Evolutionary conservation across 1,140 invertebrate genomes (phyloP).

Genomic region (Latrodectus geometricus): DNA sequence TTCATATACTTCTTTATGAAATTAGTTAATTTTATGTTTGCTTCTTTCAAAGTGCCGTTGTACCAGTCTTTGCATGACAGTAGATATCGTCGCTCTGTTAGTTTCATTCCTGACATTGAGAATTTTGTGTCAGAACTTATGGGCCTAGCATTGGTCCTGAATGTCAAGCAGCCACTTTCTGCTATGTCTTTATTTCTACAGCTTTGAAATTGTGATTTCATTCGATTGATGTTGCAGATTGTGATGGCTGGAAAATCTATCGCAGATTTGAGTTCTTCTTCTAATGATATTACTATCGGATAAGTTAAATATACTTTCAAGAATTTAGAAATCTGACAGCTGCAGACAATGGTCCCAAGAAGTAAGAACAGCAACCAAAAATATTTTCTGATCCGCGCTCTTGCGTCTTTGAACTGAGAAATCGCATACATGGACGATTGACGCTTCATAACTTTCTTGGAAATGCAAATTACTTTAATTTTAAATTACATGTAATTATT

Average conservation of each 20-base stretch:
- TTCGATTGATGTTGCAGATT: constrained; percentile 24
- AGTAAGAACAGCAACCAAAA: constrained; percentile 15
- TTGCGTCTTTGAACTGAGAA: constrained; percentile 1
- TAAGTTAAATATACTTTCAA: constrained; percentile 24
- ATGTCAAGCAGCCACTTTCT: not conserved
- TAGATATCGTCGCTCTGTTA: not conserved
- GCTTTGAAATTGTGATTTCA: not conserved
- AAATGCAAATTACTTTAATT: too few species aligned
- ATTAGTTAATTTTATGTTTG: not conserved
- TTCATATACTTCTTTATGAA: not conserved
- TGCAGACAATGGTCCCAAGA: not conserved
- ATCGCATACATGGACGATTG: not conserved
- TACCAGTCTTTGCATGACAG: not conserved
- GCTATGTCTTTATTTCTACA: not conserved
- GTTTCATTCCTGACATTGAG: not conserved
- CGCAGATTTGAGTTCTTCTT: not conserved
- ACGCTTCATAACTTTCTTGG: too few species aligned
- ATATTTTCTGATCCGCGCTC: not conserved
- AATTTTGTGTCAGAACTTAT: not conserved
- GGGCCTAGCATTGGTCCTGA: not conserved
- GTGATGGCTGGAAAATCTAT: constrained; percentile 35
- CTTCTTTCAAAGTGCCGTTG: not conserved
- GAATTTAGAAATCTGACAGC: constrained; percentile 3
- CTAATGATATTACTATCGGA: constrained; percentile 1
- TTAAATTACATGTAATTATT: too few species aligned